Evolutionary conservation across 2,113 vertebrate species (phyloP).

Genomic region (Arvicanthis niloticus): DNA sequence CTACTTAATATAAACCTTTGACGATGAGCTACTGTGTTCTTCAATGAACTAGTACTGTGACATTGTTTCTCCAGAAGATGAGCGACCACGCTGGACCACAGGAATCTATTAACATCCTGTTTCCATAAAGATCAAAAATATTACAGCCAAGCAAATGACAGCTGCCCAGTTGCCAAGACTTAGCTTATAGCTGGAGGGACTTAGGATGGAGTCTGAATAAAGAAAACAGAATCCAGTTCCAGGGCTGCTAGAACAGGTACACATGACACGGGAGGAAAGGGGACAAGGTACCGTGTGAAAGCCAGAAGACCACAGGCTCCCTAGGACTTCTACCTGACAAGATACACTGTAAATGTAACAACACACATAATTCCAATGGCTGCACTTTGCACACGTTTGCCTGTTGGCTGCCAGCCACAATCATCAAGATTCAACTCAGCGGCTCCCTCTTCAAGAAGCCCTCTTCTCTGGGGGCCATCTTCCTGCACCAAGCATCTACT

Average conservation of each 20-base stretch:
- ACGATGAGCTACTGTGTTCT: background rate
- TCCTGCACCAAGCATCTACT: background rate
- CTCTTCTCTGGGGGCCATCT: background rate
- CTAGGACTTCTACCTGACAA: background rate
- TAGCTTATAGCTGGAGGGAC: background rate
- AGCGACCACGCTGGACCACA: background rate
- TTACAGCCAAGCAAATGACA: background rate
- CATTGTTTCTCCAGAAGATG: background rate
- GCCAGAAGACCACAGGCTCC: background rate
- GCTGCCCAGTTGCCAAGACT: background rate
- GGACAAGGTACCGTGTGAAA: background rate
- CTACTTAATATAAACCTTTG: background rate
- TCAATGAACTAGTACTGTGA: background rate
- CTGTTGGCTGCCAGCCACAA: background rate
- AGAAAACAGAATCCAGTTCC: background rate
- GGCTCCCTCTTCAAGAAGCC: background rate
- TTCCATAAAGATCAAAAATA: constrained; percentile 40
- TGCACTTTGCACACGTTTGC: background rate
- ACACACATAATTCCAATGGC: background rate
- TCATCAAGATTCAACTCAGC: background rate
- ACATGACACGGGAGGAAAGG: background rate
- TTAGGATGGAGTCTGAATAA: background rate
- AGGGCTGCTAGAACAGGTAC: background rate
- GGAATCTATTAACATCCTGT: background rate
- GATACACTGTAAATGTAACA: constrained; percentile 10